Evolutionary conservation across 2,888 invertebrate genomes (phyloP).

Genomic region (Labia minor): DNA sequence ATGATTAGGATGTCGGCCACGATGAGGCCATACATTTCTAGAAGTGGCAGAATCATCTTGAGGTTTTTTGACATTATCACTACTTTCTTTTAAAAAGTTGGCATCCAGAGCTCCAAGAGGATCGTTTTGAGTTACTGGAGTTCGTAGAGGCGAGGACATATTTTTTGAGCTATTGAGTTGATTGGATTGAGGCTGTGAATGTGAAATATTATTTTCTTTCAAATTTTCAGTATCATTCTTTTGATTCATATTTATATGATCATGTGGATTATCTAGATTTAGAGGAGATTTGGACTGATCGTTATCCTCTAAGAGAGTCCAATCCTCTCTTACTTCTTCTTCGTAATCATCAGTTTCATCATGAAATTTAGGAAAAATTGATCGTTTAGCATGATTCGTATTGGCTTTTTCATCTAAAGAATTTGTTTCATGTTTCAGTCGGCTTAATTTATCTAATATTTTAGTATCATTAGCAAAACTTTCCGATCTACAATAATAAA

Average conservation of each 20-base stretch:
- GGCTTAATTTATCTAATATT: conserved; percentile 52
- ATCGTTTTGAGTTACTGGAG: conserved; percentile 83
- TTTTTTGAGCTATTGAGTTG: conserved; percentile 19
- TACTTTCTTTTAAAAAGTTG: conserved; percentile 33
- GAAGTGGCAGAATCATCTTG: conserved; percentile 27
- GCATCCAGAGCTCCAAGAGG: conserved; percentile 67
- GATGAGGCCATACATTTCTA: conserved; percentile 18
- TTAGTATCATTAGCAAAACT: conserved; percentile 73
- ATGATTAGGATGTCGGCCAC: neutral
- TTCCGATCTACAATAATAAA: conserved; percentile 41
- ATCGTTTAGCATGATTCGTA: neutral
- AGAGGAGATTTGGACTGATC: neutral
- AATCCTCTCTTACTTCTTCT: neutral
- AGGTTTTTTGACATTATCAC: conserved; percentile 31
- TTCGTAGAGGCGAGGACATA: conserved; percentile 58
- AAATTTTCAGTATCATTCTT: neutral
- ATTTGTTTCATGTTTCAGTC: conserved; percentile 26
- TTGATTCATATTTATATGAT: neutral
- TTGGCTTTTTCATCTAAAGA: neutral
- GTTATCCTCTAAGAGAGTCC: neutral
- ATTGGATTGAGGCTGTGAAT: conserved; percentile 4
- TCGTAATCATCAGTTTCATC: neutral
- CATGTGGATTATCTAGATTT: neutral
- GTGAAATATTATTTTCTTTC: neutral
- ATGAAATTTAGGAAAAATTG: neutral